Evolutionary conservation across 2,888 invertebrate species (phyloP).

Genomic region (Drosophila algonquin): DNA sequence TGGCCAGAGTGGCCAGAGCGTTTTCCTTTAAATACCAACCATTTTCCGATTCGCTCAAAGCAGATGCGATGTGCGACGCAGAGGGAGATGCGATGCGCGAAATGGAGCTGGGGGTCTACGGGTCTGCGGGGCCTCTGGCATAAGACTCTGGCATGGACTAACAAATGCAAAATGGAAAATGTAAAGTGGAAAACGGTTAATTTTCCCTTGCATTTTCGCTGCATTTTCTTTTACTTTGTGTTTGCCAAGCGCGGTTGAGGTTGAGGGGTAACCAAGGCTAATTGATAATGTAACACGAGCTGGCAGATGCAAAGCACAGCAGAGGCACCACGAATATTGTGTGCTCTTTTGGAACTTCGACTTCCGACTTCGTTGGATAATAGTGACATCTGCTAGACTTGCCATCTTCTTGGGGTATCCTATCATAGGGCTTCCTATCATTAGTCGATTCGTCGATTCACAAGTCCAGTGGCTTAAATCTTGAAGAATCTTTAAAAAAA

Average conservation of each 20-base stretch:
- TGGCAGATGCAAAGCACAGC: not conserved
- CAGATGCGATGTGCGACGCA: constrained; percentile 5
- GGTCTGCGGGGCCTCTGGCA: constrained; percentile 10
- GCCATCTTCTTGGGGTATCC: too few species aligned
- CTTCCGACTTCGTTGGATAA: too few species aligned
- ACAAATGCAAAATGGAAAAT: constrained; percentile 11
- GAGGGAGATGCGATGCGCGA: not conserved
- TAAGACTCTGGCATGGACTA: constrained; percentile 11
- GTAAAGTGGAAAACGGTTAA: constrained; percentile 37
- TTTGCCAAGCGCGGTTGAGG: constrained; percentile 50
- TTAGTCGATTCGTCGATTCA: too few species aligned
- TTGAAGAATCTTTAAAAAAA: too few species aligned
- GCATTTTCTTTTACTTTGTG: constrained; percentile 41
- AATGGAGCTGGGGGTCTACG: not conserved
- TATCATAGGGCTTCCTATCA: too few species aligned
- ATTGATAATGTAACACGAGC: constrained; percentile 69
- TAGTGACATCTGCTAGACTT: too few species aligned
- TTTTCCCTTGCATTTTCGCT: constrained; percentile 59
- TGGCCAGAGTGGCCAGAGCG: constrained; percentile 33
- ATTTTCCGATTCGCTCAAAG: constrained; percentile 17
- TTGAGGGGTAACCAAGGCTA: constrained; percentile 72
- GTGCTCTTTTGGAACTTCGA: not conserved
- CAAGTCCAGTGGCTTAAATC: too few species aligned
- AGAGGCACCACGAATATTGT: constrained; percentile 11
- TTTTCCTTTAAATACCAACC: constrained; percentile 71